Conservation (phyloP, 2,888 invertebrate genomes). For the Acronicta alni region DNA sequence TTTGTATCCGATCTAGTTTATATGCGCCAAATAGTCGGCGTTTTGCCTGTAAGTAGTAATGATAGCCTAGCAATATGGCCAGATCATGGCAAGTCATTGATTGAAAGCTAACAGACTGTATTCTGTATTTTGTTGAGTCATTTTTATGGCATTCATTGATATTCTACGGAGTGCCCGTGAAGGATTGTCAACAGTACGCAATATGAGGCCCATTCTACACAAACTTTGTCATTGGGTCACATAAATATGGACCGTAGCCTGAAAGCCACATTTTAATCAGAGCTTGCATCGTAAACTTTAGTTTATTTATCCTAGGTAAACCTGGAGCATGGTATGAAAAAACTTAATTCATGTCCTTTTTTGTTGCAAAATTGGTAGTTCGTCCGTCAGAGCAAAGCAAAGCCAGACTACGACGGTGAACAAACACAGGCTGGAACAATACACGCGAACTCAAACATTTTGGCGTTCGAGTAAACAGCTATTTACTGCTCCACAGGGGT, state of each 20-base stretch:
- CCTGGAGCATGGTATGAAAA: constrained; percentile 13
- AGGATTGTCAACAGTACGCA: background rate
- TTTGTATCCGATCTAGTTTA: background rate
- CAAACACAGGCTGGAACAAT: constrained; percentile 33
- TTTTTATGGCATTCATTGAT: background rate
- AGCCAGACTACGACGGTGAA: constrained; percentile 15
- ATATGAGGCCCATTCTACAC: background rate
- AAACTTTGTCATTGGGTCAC: constrained; percentile 2
- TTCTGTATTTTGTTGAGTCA: background rate
- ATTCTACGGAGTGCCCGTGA: background rate
- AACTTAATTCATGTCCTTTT: constrained; percentile 12
- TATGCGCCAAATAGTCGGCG: too few relatives aligned
- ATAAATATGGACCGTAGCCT: constrained; percentile 10
- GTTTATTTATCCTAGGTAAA: constrained; percentile 4
- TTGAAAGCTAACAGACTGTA: too few relatives aligned
- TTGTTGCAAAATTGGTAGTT: constrained; percentile 12
- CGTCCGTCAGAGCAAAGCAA: constrained; percentile 12
- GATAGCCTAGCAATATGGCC: too few relatives aligned
- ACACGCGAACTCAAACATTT: constrained; percentile 30
- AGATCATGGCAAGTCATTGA: too few relatives aligned
- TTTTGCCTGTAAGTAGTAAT: too few relatives aligned
- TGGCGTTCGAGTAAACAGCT: constrained; percentile 16
- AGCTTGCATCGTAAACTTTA: constrained; percentile 2
- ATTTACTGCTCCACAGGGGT: constrained; percentile 50
- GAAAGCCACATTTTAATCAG: constrained; percentile 18